Evolutionary conservation across 2,888 invertebrate species (phyloP).

Genomic region (Agonopterix subpropinquella): DNA sequence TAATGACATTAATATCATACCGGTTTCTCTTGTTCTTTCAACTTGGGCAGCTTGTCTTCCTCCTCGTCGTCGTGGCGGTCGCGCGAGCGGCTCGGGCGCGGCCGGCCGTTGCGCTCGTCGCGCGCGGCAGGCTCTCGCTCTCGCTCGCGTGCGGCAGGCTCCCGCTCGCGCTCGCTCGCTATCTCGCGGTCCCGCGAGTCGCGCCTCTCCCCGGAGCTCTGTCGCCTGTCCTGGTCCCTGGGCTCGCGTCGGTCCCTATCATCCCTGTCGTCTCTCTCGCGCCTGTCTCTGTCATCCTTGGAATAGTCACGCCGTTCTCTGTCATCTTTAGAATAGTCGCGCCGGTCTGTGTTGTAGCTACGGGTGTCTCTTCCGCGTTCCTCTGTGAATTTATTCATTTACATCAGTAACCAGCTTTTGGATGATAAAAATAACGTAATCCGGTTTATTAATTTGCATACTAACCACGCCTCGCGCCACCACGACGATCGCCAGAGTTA

Average conservation of each 20-base stretch:
- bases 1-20: constrained; percentile 61
- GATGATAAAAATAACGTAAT: too few species aligned
- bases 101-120: constrained; percentile 43
- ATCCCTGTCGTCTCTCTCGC: constrained; percentile 21
- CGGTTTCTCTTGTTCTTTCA: constrained; percentile 83
- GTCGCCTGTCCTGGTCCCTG: constrained; percentile 13
- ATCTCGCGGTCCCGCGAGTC: constrained; percentile 11
- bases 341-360: constrained; percentile 52
- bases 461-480: constrained; percentile 57
- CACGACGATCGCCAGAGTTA: constrained; percentile 62
- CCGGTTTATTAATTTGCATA: constrained; percentile 3
- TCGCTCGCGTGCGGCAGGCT: constrained; percentile 7
- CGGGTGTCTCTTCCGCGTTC: constrained; percentile 58
- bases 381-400: constrained; percentile 23
- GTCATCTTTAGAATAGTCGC: constrained; percentile 53
- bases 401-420: too few species aligned
- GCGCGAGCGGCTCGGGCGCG: constrained; percentile 42
- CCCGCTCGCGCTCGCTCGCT: constrained; percentile 7
- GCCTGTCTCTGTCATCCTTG: constrained; percentile 24
- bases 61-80: constrained; percentile 46
- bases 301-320: constrained; percentile 26
- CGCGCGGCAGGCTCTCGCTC: constrained; percentile 8
- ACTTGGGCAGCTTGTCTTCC: constrained; percentile 78
- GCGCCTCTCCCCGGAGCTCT: constrained; percentile 7
- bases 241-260: constrained; percentile 23